Conservation (phyloP, 1,140 invertebrate genomes). For the Formica selysi region DNA sequence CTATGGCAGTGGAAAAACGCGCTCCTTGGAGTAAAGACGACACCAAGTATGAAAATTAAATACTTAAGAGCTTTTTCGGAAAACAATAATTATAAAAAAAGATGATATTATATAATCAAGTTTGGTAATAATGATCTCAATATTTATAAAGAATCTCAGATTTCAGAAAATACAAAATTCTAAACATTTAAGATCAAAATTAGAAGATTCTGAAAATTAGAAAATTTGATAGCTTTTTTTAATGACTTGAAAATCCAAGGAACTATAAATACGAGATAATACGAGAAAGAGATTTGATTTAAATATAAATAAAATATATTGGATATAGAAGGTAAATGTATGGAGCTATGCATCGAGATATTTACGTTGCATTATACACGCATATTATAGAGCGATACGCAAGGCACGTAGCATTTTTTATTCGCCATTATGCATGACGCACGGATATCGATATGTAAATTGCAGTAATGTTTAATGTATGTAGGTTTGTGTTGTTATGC, state of each 20-base stretch:
- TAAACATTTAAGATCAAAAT: background rate
- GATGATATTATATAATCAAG: background rate
- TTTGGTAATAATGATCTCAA: background rate
- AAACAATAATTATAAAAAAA: background rate
- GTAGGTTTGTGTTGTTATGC: conserved; percentile 64
- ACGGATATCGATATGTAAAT: conserved; percentile 71
- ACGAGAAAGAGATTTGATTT: background rate
- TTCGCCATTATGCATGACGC: background rate
- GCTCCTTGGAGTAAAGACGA: background rate
- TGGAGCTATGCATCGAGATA: background rate
- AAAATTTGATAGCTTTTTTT: background rate
- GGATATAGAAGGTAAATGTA: background rate
- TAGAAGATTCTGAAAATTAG: background rate
- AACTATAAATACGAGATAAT: background rate
- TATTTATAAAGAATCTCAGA: background rate
- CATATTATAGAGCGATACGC: background rate
- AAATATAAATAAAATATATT: background rate
- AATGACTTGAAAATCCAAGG: background rate
- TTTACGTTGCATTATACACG: background rate
- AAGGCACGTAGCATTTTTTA: conserved; percentile 23
- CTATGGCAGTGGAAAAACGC: background rate
- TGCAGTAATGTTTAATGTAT: conserved; percentile 69
- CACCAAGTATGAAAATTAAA: background rate
- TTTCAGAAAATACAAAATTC: background rate
- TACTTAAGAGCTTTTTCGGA: background rate